Conservation (phyloP, 2,888 invertebrate genomes). For the Acleris cristana region DNA sequence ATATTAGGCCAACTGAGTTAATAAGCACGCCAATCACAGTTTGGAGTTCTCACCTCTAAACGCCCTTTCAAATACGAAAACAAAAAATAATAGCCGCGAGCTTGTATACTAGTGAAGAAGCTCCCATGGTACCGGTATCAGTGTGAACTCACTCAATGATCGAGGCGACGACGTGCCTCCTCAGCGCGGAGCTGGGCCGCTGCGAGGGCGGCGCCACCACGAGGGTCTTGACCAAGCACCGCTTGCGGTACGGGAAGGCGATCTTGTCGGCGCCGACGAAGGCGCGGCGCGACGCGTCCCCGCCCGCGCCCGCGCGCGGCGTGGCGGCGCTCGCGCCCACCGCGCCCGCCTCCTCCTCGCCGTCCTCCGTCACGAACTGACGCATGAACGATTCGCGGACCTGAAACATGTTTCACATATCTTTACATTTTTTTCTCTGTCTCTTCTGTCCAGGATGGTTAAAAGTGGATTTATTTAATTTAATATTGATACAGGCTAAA, state of each 20-base stretch:
- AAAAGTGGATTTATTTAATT: too few relatives aligned
- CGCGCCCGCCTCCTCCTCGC: slow-evolving; percentile 88
- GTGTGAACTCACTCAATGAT: slow-evolving; percentile 89
- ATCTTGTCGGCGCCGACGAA: slow-evolving; percentile 71
- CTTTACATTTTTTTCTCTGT: too few relatives aligned
- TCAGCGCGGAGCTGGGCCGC: slow-evolving; percentile 90
- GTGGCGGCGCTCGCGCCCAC: slow-evolving; percentile 48
- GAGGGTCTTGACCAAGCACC: slow-evolving; percentile 91
- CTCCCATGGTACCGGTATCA: neutral
- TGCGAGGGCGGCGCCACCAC: slow-evolving; percentile 92
- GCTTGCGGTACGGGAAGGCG: slow-evolving; percentile 87
- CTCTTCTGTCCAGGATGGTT: too few relatives aligned
- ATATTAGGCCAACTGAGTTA: too few relatives aligned
- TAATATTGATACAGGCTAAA: too few relatives aligned
- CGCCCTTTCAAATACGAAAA: too few relatives aligned
- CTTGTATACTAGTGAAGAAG: too few relatives aligned
- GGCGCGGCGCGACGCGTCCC: slow-evolving; percentile 67
- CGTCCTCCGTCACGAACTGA: slow-evolving; percentile 96
- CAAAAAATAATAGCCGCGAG: too few relatives aligned
- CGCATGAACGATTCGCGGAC: slow-evolving; percentile 99
- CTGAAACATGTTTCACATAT: slow-evolving; percentile 57
- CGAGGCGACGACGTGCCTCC: slow-evolving; percentile 92
- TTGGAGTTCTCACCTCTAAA: too few relatives aligned
- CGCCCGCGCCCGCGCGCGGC: slow-evolving; percentile 44
- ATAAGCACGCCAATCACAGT: too few relatives aligned